Conservation (phyloP, 2,888 invertebrate species). For the Oscheius onirici region DNA sequence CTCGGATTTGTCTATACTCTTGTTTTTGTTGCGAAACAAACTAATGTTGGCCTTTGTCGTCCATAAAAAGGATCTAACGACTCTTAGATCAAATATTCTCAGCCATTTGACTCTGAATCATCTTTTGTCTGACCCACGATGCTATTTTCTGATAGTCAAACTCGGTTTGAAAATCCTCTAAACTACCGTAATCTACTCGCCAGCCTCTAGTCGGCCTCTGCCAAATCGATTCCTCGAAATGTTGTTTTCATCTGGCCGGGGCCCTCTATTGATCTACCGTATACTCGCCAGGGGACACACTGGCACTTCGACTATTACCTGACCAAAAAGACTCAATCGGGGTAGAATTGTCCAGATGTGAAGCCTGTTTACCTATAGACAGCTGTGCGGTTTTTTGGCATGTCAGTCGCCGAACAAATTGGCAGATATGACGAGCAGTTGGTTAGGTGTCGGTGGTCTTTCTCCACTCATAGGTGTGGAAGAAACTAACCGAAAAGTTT, state of each 20-base stretch:
- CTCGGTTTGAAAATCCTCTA: background rate
- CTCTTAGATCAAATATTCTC: background rate
- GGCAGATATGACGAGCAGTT: conserved; percentile 18
- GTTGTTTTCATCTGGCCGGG: conserved; percentile 24
- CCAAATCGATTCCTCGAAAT: conserved; percentile 23
- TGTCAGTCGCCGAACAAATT: background rate
- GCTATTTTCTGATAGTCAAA: background rate
- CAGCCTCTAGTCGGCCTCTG: background rate
- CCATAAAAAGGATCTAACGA: too few relatives aligned
- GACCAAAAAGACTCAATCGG: background rate
- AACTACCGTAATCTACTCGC: conserved; percentile 16
- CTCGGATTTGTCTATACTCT: too few relatives aligned
- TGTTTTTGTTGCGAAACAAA: too few relatives aligned
- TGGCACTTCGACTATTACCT: too few relatives aligned
- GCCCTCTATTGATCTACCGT: conserved; percentile 28
- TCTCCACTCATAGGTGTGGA: background rate
- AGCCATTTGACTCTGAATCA: background rate
- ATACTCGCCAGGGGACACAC: background rate
- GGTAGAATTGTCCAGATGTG: background rate
- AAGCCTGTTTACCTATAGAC: conserved; percentile 3
- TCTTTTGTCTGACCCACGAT: background rate
- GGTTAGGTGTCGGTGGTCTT: conserved; percentile 18
- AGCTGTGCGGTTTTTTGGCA: conserved; percentile 15
- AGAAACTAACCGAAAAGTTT: background rate
- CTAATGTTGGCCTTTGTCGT: too few relatives aligned